Evolutionary conservation across 2,113 vertebrate genomes (phyloP).

Genomic region (Phyllostomus discolor): DNA sequence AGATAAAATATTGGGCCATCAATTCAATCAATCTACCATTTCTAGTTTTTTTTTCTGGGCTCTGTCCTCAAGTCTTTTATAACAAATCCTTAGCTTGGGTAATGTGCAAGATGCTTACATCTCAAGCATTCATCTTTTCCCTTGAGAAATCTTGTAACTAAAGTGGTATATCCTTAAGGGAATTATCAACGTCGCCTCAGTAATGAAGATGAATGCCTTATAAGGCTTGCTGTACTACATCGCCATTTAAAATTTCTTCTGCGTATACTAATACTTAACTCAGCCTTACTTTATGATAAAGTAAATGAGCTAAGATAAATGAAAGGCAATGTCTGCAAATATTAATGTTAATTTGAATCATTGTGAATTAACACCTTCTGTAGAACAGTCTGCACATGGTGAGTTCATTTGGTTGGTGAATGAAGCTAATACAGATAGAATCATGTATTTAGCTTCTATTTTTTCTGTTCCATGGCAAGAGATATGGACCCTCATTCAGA

Average conservation of each 20-base stretch:
- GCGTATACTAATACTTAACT: conserved; percentile 76
- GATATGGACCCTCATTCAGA: not conserved
- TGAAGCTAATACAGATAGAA: conserved; percentile 45
- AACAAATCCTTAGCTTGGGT: not conserved
- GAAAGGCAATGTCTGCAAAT: conserved; percentile 73
- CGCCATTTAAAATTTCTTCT: conserved; percentile 68
- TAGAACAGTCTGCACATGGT: conserved; percentile 59
- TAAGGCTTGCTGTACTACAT: conserved; percentile 63
- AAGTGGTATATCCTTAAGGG: conserved; percentile 54
- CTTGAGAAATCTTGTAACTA: conserved; percentile 46
- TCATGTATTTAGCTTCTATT: not conserved
- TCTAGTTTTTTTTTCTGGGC: not conserved
- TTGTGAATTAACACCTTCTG: conserved; percentile 76
- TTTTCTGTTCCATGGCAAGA: not conserved
- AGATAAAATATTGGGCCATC: not conserved
- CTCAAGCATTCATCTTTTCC: conserved; percentile 67
- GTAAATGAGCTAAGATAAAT: conserved; percentile 80
- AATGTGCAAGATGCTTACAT: not conserved
- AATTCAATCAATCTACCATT: not conserved
- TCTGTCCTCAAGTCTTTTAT: not conserved
- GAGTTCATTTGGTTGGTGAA: conserved; percentile 59
- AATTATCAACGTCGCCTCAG: conserved; percentile 75
- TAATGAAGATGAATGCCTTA: conserved; percentile 78
- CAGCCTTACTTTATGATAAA: conserved; percentile 82
- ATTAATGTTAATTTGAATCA: conserved; percentile 78